Evolutionary conservation across 2,797 vertebrate species (phyloP), one percentile per base, ranked within the genome.

Genomic region (Hipposideros larvatus): DNA sequence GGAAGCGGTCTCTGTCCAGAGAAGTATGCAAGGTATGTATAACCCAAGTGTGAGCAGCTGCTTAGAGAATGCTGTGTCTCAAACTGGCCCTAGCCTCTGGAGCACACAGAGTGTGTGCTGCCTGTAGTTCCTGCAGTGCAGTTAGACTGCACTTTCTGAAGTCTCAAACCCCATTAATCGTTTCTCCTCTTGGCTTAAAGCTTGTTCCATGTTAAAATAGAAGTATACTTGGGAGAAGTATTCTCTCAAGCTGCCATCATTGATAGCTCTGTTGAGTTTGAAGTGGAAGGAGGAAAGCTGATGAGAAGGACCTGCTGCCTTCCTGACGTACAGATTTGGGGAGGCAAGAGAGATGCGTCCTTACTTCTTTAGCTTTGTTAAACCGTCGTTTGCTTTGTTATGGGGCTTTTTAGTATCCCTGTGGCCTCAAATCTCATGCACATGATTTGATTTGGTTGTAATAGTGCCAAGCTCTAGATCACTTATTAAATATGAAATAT

Each of bases 21-120:
- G 98, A 98, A 98, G 98, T 98, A 99, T 99, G 99, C 99, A 99
- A 99, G 99, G 99, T 99, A 98, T 70, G 97, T 96, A 55, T 97
- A 37, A 34, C 78, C n/a, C 18, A 82, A 75, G 13, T 7, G 0
- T 10, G 73, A 71, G 18, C 2, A 84, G 43, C 63, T 6, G 8
- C 34, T 16, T 16, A 21, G 95, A 94, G 53, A 37, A 24, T 57
- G 28, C 51, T 66, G 1, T 7, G 9, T 34, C 31, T 66, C 10
- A 48, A 13, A 15, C 1, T 24, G 26, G 26, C 11, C 59, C 57
- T 48, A 28, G 55, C 57, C 34, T 61, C 59, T 41, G n/a, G n/a
- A 15, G 19, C 10, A 2, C 43, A 37, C 9, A 61, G 4, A 53
- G 3, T 14, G 34, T 31, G 21, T 2, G 0, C n/a, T 48, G 8